Base-by-base conservation (phyloP, 2,797 vertebrate species). In the Sebastes trivittatus region DNA sequence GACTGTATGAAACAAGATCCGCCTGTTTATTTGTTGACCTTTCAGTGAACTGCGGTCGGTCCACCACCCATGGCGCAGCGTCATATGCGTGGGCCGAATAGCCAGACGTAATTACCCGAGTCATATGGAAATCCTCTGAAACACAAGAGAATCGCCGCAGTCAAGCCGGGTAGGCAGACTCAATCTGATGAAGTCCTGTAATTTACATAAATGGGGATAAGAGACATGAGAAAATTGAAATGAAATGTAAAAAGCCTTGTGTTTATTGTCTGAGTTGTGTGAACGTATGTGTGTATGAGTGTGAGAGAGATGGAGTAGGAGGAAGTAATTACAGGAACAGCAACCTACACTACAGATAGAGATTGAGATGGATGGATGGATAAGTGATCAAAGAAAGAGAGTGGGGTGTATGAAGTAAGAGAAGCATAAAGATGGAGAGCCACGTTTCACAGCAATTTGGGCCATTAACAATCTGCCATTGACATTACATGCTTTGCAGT, bases 11-110 rank as follows among this genome's bases (percentile, higher is more conserved):
- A 90, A 92, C 83, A 67, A 29, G 78, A 93, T 87, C 77, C 3
- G 58, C 1, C 68, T 93, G 91, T 90, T 92, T 92, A 92, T 84
- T 88, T 83, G 82, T 78, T 95, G 92, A 93, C 93, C 92, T 92
- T 81, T 85, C n/a, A 20, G 7, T 90, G 93, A 95, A 94, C 93
- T 77, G 32, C 23, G 7, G 72, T 69, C 25, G n/a, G 63, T 83
- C 65, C 82, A 54, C 89, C 92, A 91, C 90, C 89, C 91, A 76
- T 82, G 73, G 87, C 3, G 85, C 82, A 13, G 56, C 1, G 72
- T 87, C 78, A 71, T 16, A 11, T 11, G 90, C 46, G 87, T 74
- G 77, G 84, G 89, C 72, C 18, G 64, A 81, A 80, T 65, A 65
- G 69, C 72, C n/a, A 60, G 72, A 64, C 14, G 4, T 83, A 91